phyloP scores from a whole-genome alignment of 2,888 invertebrate species.

The Caenorhabditis wallacei region DNA sequence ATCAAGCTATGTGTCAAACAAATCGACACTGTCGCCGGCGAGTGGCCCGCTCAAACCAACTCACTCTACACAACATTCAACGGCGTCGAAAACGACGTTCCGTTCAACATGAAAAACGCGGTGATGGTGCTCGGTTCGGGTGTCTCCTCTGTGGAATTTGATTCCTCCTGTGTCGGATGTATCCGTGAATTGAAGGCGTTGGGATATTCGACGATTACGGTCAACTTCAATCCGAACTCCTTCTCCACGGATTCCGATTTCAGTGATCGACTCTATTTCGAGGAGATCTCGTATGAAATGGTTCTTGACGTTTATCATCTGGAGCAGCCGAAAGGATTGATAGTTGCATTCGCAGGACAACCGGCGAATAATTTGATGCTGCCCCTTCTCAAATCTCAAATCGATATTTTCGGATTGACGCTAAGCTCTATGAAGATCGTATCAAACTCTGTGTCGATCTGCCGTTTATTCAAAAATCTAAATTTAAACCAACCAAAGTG shows the following conservation, averaged over 20 bases:
- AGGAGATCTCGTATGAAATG: constrained; percentile 90
- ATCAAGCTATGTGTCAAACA: constrained; percentile 94
- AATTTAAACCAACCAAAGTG: constrained; percentile 96
- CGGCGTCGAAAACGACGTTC: constrained; percentile 89
- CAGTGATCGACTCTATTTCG: constrained; percentile 98
- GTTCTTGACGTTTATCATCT: constrained; percentile 88
- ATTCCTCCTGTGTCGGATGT: constrained; percentile 99
- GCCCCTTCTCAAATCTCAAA: constrained; percentile 89
- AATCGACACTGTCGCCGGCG: constrained; percentile 99
- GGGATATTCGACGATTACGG: constrained; percentile 92
- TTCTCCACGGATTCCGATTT: constrained; percentile 99
- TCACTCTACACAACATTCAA: constrained; percentile 99
- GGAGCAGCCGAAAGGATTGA: constrained; percentile 95
- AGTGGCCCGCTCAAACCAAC: constrained; percentile 99
- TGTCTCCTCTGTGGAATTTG: constrained; percentile 97
- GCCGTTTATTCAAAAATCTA: constrained; percentile 93
- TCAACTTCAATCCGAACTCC: constrained; percentile 99
- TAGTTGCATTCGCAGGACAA: constrained; percentile 98
- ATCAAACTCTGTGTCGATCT: constrained; percentile 99
- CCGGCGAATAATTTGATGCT: constrained; percentile 99
- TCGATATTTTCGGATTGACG: constrained; percentile 92
- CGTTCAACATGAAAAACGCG: constrained; percentile 76
- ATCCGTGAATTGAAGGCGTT: constrained; percentile 88
- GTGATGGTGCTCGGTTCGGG: constrained; percentile 88
- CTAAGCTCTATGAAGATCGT: constrained; percentile 98